Evolutionary conservation across 2,797 vertebrate species (phyloP).

Genomic region (Peromyscus nudipes): DNA sequence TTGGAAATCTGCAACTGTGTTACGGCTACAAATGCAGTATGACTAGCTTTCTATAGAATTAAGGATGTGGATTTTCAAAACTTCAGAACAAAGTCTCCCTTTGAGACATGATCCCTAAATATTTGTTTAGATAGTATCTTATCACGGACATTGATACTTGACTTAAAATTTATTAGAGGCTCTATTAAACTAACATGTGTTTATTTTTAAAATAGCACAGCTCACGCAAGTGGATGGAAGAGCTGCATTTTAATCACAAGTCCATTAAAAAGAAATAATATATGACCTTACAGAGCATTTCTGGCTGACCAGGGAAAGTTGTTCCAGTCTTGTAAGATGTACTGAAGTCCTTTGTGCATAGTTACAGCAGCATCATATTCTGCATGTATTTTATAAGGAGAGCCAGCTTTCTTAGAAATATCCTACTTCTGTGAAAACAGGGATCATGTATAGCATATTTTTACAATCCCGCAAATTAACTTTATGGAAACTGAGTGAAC

Average conservation of each 20-base stretch:
- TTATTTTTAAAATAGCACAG: conserved; percentile 42
- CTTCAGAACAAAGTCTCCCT: conserved; percentile 78
- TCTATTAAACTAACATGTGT: conserved; percentile 38
- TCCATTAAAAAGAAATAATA: conserved; percentile 14
- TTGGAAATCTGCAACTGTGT: conserved; percentile 89
- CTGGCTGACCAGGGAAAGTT: background rate
- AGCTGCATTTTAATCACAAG: conserved; percentile 22
- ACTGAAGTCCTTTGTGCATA: background rate
- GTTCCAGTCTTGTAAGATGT: background rate
- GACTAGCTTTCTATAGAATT: conserved; percentile 87
- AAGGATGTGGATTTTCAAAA: conserved; percentile 82
- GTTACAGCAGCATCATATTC: background rate
- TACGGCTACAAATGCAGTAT: conserved; percentile 85
- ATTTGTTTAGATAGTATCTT: conserved; percentile 57
- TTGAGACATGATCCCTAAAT: conserved; percentile 35
- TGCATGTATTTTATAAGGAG: background rate
- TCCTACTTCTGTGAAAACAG: background rate
- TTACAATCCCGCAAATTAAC: background rate
- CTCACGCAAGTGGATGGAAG: conserved; percentile 45
- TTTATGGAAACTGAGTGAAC: conserved; percentile 10
- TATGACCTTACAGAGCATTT: background rate
- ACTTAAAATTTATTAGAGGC: conserved; percentile 53
- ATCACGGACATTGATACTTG: conserved; percentile 4
- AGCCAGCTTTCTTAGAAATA: background rate
- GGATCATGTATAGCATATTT: background rate